These are phyloP conservation scores for Bovichtus diacanthus DNA, from an alignment of 2,797 vertebrate genomes.

Conservation along the genomic window DNA sequence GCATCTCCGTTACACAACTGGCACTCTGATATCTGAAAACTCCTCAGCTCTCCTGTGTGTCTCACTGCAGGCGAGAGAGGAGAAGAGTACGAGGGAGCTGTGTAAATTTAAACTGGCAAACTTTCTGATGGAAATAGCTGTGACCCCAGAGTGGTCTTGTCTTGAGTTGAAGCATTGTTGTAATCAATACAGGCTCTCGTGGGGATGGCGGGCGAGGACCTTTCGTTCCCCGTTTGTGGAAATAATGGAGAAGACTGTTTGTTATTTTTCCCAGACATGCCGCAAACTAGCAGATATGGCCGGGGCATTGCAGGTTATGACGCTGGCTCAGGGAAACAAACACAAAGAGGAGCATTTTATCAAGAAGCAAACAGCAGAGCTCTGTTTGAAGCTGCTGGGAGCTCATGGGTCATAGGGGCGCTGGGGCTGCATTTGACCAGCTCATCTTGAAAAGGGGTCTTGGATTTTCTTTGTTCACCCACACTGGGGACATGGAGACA, in stretches of 20 bases:
- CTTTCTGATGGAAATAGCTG: slow-evolving; percentile 88
- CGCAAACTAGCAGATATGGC: slow-evolving; percentile 86
- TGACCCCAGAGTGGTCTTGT: slow-evolving; percentile 87
- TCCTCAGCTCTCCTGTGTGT: slow-evolving; percentile 76
- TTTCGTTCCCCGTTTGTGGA: slow-evolving; percentile 87
- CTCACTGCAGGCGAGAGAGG: slow-evolving; percentile 81
- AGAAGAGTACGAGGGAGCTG: slow-evolving; percentile 76
- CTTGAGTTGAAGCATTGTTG: slow-evolving; percentile 87
- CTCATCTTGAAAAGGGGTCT: slow-evolving; percentile 79
- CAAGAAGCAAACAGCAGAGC: slow-evolving; percentile 80
- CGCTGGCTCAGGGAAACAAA: slow-evolving; percentile 81
- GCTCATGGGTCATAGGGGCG: slow-evolving; percentile 71
- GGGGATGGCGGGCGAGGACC: slow-evolving; percentile 85
- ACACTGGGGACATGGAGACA: slow-evolving; percentile 58
- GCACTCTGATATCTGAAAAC: slow-evolving; percentile 83
- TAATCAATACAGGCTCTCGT: slow-evolving; percentile 88
- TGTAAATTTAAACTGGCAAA: slow-evolving; percentile 89
- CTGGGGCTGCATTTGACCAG: slow-evolving; percentile 78
- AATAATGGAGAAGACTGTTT: slow-evolving; percentile 88
- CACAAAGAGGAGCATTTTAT: slow-evolving; percentile 82
- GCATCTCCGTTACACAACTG: slow-evolving; percentile 84
- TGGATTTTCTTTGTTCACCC: slow-evolving; percentile 77
- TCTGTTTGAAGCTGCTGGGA: slow-evolving; percentile 79
- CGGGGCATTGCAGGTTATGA: slow-evolving; percentile 85
- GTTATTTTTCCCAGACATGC: slow-evolving; percentile 86